Percentiles rank a stretch among this genome's conserved stretches.
Evolutionary conservation across 2,113 vertebrate species (phyloP).

Genomic region (Peucedramus taeniatus): DNA sequence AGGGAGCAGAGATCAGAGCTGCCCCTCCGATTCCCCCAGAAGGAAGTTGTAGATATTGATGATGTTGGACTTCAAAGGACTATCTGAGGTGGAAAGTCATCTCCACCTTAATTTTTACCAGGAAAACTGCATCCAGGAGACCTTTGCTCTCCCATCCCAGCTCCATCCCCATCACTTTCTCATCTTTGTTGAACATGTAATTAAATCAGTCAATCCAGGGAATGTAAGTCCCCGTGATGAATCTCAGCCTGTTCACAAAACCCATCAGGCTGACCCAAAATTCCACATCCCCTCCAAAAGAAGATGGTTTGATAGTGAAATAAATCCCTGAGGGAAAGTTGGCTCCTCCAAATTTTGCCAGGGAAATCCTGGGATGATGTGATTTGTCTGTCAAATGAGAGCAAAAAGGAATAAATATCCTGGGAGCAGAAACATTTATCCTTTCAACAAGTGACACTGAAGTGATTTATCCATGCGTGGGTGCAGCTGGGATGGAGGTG

Average conservation of each 20-base stretch:
- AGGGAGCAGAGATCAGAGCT: not conserved
- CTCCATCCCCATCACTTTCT: not conserved
- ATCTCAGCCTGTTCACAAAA: not conserved
- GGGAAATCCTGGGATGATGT: not conserved
- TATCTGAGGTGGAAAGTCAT: not conserved
- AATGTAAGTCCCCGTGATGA: not conserved
- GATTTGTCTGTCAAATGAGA: constrained; percentile 45
- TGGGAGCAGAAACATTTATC: constrained; percentile 40
- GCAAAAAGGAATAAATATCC: constrained; percentile 58
- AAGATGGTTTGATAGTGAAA: not conserved
- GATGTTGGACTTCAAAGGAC: not conserved
- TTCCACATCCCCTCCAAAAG: not conserved
- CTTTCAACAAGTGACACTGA: constrained; percentile 35
- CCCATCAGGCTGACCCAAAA: not conserved
- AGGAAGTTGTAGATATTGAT: fast-evolving
- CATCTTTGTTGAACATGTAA: fast-evolving
- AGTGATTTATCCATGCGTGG: constrained; percentile 43
- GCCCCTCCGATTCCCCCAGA: not conserved
- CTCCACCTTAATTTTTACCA: not conserved
- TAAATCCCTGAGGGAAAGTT: constrained; percentile 17
- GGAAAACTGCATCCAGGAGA: not conserved
- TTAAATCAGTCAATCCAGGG: not conserved
- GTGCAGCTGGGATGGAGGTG: not conserved
- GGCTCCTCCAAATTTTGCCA: constrained; percentile 1
- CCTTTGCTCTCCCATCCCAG: fast-evolving